Evolutionary conservation across 2,888 invertebrate species (phyloP).

Genomic region (Phlogophora meticulosa): DNA sequence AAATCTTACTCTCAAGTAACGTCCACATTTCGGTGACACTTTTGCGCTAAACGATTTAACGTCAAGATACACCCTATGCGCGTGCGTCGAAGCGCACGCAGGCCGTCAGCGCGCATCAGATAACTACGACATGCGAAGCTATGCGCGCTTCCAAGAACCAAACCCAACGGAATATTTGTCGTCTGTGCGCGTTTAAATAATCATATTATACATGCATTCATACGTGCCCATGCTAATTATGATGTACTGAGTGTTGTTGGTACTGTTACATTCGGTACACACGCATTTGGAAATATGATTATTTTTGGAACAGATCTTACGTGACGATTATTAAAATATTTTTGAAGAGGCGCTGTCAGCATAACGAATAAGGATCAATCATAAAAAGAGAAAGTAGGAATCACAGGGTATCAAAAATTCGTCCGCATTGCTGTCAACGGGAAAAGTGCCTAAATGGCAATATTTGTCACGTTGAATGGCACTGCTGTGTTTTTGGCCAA

Average conservation of each 20-base stretch:
- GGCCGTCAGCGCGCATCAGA: slow-evolving; percentile 79
- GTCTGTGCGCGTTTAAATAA: slow-evolving; percentile 62
- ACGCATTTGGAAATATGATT: slow-evolving; percentile 51
- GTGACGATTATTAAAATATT: slow-evolving; percentile 34
- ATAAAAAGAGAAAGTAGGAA: too few species aligned
- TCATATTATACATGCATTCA: slow-evolving; percentile 64
- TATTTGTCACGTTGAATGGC: too few species aligned
- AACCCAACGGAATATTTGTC: slow-evolving; percentile 70
- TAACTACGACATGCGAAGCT: slow-evolving; percentile 73
- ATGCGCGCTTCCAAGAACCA: slow-evolving; percentile 69
- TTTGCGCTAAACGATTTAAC: slow-evolving; percentile 69
- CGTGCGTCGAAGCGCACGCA: slow-evolving; percentile 77
- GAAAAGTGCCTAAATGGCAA: too few species aligned
- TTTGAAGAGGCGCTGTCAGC: background rate
- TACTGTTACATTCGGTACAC: slow-evolving; percentile 61
- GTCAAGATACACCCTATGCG: slow-evolving; percentile 68
- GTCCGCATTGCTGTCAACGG: too few species aligned
- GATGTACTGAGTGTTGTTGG: slow-evolving; percentile 48
- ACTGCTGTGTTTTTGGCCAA: too few species aligned
- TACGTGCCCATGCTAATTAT: slow-evolving; percentile 60
- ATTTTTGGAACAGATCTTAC: slow-evolving; percentile 31
- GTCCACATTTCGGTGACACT: slow-evolving; percentile 55
- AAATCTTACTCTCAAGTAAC: slow-evolving; percentile 56
- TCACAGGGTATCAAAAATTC: too few species aligned
- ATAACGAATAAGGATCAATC: background rate